Base-by-base conservation (phyloP, 2,113 vertebrate species). In the Oostethus manadensis region DNA sequence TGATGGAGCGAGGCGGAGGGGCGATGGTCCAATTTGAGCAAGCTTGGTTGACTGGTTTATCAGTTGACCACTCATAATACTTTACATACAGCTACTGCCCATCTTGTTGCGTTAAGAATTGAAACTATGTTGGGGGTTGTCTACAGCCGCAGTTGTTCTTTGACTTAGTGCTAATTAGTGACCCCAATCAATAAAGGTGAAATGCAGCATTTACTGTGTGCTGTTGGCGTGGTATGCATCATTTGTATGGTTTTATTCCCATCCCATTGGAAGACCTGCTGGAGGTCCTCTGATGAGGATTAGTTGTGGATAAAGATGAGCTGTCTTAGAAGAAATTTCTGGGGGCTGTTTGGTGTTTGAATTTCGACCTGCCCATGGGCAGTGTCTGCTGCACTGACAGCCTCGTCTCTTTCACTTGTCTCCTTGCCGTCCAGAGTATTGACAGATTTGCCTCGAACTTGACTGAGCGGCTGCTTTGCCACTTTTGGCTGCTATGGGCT, bases 371-470 rank as follows among this genome's bases (percentile, higher is more conserved):
- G 66, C 67, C 75, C 57, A 49, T 33, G 38, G 66, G 70, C 66
- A 54, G 59, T 29, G 48, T 77, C 71, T 62, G 61, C 66, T 70
- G 23, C 46, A 54, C 59, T 76, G 76, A 82, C 74, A 77, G 67
- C 44, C 66, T 83, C 77, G 79, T 84, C 78, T 80, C 20, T 47
- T 62, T 58, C 51, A 58, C 46, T 65, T 66, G 68, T 77, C 64
- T 77, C 67, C 45, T 60, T 13, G 43, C 73, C 69, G 66, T 71
- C 69, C 29, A 70, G 62, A 69, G 51, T 60, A 68, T 65, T 54
- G 70, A 44, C 68, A 42, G 56, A 71, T 74, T 58, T 59, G 69
- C 53, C 46, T 76, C 44, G 60, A 71, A 58, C 56, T 67, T 60
- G 62, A 53, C 60, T 58, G 58, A 16, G 48, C 17, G 51, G 51